Evolutionary conservation across 2,888 invertebrate genomes (phyloP).

Genomic region (Napeogenes sylphis): DNA sequence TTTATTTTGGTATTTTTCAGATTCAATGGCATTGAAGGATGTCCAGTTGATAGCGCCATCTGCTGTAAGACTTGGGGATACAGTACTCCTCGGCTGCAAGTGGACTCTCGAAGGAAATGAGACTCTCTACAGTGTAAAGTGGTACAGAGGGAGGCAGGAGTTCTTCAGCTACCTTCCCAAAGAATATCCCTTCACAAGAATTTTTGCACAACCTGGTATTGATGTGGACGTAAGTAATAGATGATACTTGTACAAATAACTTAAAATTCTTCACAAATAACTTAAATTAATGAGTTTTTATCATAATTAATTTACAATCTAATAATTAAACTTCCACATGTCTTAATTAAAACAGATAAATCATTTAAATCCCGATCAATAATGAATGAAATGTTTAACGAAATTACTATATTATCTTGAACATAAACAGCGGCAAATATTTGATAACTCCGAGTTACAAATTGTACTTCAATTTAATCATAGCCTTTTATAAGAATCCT

Average conservation of each 20-base stretch:
- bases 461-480: slow-evolving; percentile 26
- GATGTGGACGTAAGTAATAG: slow-evolving; percentile 83
- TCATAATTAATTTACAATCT: too few species aligned
- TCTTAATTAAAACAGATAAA: background rate
- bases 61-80: slow-evolving; percentile 84
- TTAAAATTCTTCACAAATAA: background rate
- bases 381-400: background rate
- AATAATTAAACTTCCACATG: too few species aligned
- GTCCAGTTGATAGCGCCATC: slow-evolving; percentile 84
- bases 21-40: slow-evolving; percentile 78
- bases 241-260: background rate
- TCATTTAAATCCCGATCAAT: background rate
- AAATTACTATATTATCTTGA: background rate
- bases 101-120: slow-evolving; percentile 85
- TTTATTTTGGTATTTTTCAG: slow-evolving; percentile 62
- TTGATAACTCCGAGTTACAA: slow-evolving; percentile 8
- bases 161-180: slow-evolving; percentile 89
- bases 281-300: too few species aligned
- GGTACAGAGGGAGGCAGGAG: slow-evolving; percentile 87
- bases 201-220: slow-evolving; percentile 83
- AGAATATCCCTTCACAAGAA: slow-evolving; percentile 85
- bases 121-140: slow-evolving; percentile 87
- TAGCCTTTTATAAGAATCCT: slow-evolving; percentile 30
- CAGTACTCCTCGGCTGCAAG: slow-evolving; percentile 84
- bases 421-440: slow-evolving; percentile 19